These are phyloP conservation scores for Leuciscus idus DNA, from an alignment of 2,113 vertebrate species.

Conservation along the genomic window DNA sequence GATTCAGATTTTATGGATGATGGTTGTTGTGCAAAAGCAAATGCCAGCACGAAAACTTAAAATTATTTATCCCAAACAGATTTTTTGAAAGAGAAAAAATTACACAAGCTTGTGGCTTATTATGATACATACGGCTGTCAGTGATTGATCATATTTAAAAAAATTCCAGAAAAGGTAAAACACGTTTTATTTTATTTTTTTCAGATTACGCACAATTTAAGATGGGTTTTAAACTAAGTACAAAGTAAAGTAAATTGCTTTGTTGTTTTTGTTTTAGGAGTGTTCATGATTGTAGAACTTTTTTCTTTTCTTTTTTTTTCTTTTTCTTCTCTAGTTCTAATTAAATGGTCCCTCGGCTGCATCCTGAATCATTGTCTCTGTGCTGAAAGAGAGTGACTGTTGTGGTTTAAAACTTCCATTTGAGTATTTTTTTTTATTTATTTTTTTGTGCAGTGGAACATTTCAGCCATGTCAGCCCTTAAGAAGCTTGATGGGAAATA, in stretches of 20 bases:
- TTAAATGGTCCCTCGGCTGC: background rate
- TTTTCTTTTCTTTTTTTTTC: background rate
- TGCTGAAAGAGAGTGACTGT: background rate
- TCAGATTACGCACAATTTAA: background rate
- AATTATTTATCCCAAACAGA: background rate
- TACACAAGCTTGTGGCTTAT: background rate
- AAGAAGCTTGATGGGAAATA: conserved; percentile 17
- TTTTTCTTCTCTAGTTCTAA: background rate
- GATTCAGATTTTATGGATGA: background rate
- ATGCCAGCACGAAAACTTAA: background rate
- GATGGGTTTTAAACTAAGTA: background rate
- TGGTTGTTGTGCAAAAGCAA: background rate
- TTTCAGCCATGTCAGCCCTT: conserved; percentile 8
- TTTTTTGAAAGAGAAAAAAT: background rate
- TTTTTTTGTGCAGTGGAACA: conserved; percentile 15
- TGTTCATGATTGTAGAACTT: conserved; percentile 13
- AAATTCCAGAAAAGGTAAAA: background rate
- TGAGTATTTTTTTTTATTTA: conserved; percentile 5
- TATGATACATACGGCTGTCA: background rate
- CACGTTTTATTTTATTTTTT: background rate
- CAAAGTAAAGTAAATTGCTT: background rate
- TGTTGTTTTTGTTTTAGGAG: conserved; percentile 1
- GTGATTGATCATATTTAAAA: background rate
- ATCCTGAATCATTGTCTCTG: conserved; percentile 32
- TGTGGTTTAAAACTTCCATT: conserved; percentile 6